Base-by-base conservation (phyloP, 2,797 vertebrate genomes). In the Sebastes ruberrimus region DNA sequence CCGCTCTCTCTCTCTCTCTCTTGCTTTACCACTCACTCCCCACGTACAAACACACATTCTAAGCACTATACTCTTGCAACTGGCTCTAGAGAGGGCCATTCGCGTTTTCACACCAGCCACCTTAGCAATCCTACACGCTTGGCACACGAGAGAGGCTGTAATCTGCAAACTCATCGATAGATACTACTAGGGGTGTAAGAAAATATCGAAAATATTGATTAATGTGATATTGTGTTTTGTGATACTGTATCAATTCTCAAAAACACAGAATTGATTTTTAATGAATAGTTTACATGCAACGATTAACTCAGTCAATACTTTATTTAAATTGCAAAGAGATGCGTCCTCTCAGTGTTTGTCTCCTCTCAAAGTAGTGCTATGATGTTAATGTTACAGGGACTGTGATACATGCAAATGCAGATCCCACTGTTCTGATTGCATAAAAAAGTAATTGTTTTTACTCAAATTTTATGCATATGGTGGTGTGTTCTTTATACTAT, bases 21-120 rank as follows among this genome's bases (percentile, higher is more conserved):
- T 49, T 9, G 18, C 46, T 49, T 49, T 1, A 49, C 46, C 46
- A 49, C 0, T 49, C 46, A 49, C 18, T 49, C 0, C 46, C 46
- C 46, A 18, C 18, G 3, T 49, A 20, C 46, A 49, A 0, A 18
- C 42, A 49, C 18, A 49, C 46, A 49, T 49, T 18, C 46, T 49
- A 49, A 49, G 42, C 42, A 20, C 46, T 49, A 0, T 20, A 20
- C 18, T 49, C 46, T 49, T 49, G 0, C 46, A 49, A 49, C 0
- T 49, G 46, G 7, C 46, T 49, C 46, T 49, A 49, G 46, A 49
- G 46, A 49, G 46, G 18, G 7, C 16, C 46, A 49, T 18, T 49
- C 18, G 18, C 3, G 3, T 49, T 49, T 20, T 49, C 46, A 0
- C 18, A 0, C 7, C 7, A 0, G 18, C 18, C 46, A 49, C 18